These are phyloP conservation scores for Drosophila sordidapex DNA, from an alignment of 2,888 invertebrate species.

Conservation along the genomic window DNA sequence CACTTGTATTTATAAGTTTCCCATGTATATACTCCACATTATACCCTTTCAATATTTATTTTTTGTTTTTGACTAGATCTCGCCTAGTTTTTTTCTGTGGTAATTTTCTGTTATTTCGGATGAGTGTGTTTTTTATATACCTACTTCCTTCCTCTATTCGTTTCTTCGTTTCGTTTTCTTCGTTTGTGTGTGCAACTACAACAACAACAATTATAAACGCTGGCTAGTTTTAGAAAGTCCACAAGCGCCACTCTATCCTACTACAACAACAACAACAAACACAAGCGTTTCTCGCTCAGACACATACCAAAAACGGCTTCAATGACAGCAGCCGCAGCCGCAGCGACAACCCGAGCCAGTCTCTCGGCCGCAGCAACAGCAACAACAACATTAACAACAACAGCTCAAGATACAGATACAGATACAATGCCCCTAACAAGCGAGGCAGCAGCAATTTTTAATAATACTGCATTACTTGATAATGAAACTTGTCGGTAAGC, in stretches of 20 bases:
- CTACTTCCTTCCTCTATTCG: not conserved
- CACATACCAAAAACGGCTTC: slow-evolving; percentile 79
- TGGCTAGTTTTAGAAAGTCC: slow-evolving; percentile 82
- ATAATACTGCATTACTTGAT: slow-evolving; percentile 76
- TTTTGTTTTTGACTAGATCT: slow-evolving; percentile 1
- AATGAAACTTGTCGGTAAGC: slow-evolving; percentile 83
- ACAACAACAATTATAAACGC: slow-evolving; percentile 36
- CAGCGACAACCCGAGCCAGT: slow-evolving; percentile 63
- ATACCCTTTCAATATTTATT: slow-evolving; percentile 2
- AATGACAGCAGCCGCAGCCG: slow-evolving; percentile 52
- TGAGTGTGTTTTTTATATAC: slow-evolving; percentile 1
- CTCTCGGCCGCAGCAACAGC: slow-evolving; percentile 48
- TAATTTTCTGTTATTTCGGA: not conserved
- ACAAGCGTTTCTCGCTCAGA: slow-evolving; percentile 82
- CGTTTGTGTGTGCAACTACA: slow-evolving; percentile 56
- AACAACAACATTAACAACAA: slow-evolving; percentile 20
- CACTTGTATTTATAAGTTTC: not conserved
- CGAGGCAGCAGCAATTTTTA: slow-evolving; percentile 70
- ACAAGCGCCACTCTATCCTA: slow-evolving; percentile 81
- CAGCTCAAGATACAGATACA: slow-evolving; percentile 46
- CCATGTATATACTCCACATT: slow-evolving; percentile 3
- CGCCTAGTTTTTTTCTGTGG: slow-evolving; percentile 7
- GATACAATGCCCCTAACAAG: slow-evolving; percentile 63
- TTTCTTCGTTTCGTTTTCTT: slow-evolving; percentile 22
- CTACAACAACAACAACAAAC: slow-evolving; percentile 64